Evolutionary conservation across 1,140 invertebrate species (phyloP).

Genomic region (Laodelphax striatellus): DNA sequence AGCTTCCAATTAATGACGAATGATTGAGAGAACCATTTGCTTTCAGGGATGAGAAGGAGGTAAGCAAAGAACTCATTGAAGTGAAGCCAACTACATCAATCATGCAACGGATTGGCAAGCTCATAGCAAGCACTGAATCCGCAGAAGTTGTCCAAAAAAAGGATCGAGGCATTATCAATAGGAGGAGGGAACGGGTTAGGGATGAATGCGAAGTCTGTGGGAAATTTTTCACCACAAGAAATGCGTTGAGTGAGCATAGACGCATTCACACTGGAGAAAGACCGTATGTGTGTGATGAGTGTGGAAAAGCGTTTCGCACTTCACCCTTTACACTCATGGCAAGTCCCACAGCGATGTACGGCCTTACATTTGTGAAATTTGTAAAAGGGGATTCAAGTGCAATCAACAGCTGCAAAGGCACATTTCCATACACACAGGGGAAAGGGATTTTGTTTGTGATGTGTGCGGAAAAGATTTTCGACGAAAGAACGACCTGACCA

Average conservation of each 20-base stretch:
- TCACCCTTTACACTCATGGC: constrained; percentile 39
- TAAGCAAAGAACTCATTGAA: neutral
- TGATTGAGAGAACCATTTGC: too few relatives aligned
- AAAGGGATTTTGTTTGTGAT: constrained; percentile 33
- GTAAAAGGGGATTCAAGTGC: constrained; percentile 43
- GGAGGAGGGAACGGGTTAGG: too few relatives aligned
- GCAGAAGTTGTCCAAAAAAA: neutral
- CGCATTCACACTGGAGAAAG: constrained; percentile 47
- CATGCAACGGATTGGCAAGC: neutral
- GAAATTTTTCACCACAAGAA: constrained; percentile 36
- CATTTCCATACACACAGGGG: constrained; percentile 24
- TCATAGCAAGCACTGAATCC: neutral
- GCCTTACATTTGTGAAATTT: constrained; percentile 48
- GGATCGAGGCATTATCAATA: too few relatives aligned
- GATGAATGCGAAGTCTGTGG: constrained; percentile 37
- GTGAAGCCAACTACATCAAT: neutral
- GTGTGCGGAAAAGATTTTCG: constrained; percentile 39
- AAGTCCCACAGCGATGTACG: constrained; percentile 48
- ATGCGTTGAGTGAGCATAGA: constrained; percentile 37
- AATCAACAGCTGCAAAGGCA: constrained; percentile 50
- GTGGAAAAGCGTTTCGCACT: constrained; percentile 44
- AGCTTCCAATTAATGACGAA: too few relatives aligned
- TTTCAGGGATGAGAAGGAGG: neutral
- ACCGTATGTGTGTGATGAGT: constrained; percentile 46
- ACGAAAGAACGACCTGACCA: constrained; percentile 36